A percentile compares a stretch with the other conserved stretches of the same genome.
phyloP scores from a whole-genome alignment of 2,888 invertebrate genomes.

The Acanthosepion lycidas region DNA sequence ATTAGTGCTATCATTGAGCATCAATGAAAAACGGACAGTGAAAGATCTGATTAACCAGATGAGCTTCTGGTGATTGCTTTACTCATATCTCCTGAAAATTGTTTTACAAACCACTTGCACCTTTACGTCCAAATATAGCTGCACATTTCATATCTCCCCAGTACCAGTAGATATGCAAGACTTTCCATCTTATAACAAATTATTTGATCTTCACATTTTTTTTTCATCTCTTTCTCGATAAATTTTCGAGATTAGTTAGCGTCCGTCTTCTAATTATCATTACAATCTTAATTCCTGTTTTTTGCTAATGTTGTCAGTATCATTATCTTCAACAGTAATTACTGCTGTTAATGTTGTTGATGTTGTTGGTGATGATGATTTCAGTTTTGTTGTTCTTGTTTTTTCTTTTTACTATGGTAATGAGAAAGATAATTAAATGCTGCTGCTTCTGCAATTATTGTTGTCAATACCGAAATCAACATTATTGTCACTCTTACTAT shows the following conservation, averaged over 20 bases:
- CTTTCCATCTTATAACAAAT: neutral
- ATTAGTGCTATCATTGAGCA: neutral
- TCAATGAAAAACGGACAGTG: constrained; percentile 1
- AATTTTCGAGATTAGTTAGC: neutral
- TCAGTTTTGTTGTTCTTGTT: neutral
- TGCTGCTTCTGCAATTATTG: neutral
- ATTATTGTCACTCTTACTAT: neutral
- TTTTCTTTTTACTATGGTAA: neutral
- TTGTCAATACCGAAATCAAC: neutral
- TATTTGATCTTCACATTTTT: neutral
- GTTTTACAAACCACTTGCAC: neutral
- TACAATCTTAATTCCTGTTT: constrained; percentile 2
- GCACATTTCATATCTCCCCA: neutral
- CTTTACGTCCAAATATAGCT: constrained; percentile 10
- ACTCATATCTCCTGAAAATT: neutral
- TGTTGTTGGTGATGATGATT: neutral
- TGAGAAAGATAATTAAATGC: neutral
- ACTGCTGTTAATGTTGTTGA: neutral
- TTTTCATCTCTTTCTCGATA: neutral
- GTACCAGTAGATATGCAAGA: neutral
- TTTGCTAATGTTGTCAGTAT: neutral
- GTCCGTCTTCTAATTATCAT: constrained; percentile 6
- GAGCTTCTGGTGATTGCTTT: constrained; percentile 3
- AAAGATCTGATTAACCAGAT: constrained; percentile 4
- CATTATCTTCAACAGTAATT: neutral